phyloP scores from a whole-genome alignment of 23 tunicate genomes.

The Clavelina lepadiformis region DNA sequence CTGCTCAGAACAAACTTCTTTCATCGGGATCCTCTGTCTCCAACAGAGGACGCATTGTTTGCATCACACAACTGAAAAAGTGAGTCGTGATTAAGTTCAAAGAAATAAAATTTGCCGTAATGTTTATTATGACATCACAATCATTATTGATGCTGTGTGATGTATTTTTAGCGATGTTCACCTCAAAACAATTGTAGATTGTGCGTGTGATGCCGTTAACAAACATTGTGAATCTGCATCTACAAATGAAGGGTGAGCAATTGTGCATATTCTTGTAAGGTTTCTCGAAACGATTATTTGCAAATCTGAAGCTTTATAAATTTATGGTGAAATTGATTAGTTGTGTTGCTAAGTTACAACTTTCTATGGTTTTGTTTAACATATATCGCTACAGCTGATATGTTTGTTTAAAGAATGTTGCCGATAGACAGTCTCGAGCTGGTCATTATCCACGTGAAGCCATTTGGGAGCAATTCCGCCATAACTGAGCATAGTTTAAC shows the following conservation, averaged over 20 bases:
- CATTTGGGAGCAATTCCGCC: constrained; percentile 38
- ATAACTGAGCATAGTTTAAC: constrained; percentile 23
- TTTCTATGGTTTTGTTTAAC: background rate
- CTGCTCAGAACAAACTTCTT: constrained; percentile 20
- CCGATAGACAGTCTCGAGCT: constrained; percentile 41
- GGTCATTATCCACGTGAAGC: constrained; percentile 70
- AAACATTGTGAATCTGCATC: constrained; percentile 47
- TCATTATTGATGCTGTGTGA: background rate
- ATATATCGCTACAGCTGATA: background rate
- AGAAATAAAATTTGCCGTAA: background rate
- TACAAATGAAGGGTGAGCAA: constrained; percentile 44
- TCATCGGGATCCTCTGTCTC: constrained; percentile 1
- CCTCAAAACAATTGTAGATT: constrained; percentile 47
- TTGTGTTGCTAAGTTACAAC: too few relatives aligned
- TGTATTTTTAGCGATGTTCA: constrained; percentile 51
- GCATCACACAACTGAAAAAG: constrained; percentile 92
- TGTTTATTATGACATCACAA: background rate
- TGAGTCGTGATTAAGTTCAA: constrained; percentile 19
- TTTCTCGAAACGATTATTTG: too few relatives aligned
- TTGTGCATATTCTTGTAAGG: too few relatives aligned
- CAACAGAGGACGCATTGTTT: constrained; percentile 66
- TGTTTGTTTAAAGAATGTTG: constrained; percentile 28
- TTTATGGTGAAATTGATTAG: too few relatives aligned
- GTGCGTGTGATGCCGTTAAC: constrained; percentile 38
- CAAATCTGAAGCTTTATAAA: too few relatives aligned